A percentile compares a stretch with the other conserved stretches of the same genome.
phyloP scores from a whole-genome alignment of 2,113 vertebrate genomes.

The Chlorodrepanis virens region DNA sequence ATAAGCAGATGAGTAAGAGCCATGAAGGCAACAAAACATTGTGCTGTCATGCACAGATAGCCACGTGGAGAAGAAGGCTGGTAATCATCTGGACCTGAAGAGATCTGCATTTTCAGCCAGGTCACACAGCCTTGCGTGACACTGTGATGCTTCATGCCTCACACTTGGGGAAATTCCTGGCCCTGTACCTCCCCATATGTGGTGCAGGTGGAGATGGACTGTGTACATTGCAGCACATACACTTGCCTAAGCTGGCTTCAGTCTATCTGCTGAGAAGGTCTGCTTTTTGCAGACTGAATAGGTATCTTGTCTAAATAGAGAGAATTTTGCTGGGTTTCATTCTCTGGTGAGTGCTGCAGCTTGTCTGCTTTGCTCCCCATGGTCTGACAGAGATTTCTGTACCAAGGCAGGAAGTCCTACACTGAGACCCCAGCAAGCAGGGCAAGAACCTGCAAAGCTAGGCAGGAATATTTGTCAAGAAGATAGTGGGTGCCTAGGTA shows the following conservation, averaged over 20 bases:
- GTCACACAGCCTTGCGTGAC: rapidly evolving
- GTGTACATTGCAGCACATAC: not conserved
- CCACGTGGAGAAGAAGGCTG: not conserved
- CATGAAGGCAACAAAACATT: rapidly evolving
- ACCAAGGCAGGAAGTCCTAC: not conserved
- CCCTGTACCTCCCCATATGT: rapidly evolving
- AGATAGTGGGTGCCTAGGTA: not conserved
- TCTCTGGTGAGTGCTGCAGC: not conserved
- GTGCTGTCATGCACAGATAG: not conserved
- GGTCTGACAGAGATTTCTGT: not conserved
- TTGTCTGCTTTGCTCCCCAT: not conserved
- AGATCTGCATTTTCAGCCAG: not conserved
- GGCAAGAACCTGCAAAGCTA: not conserved
- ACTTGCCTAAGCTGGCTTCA: not conserved
- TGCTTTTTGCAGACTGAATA: not conserved
- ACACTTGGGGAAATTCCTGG: not conserved
- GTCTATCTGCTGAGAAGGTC: not conserved
- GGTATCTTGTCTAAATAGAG: not conserved
- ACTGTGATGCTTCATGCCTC: not conserved
- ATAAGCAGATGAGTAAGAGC: rapidly evolving
- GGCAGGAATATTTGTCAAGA: not conserved
- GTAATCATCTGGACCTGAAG: no score
- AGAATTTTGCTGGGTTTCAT: not conserved
- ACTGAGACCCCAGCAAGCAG: not conserved
- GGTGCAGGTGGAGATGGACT: not conserved